Evolutionary conservation across 1,140 invertebrate genomes (phyloP).

Genomic region (Brachionus koreanus): DNA sequence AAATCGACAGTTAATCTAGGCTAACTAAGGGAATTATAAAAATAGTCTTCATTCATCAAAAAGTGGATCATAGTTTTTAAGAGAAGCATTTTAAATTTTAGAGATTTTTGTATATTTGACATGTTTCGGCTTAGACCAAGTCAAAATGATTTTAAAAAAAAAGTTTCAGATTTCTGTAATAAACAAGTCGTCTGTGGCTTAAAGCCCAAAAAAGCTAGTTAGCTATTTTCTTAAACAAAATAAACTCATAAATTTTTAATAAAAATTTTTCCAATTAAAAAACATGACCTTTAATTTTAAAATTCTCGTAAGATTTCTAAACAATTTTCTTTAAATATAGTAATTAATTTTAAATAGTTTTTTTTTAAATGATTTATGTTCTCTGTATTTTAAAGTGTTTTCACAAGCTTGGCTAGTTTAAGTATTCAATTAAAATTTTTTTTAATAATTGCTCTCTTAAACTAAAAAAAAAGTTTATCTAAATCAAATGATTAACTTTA

Average conservation of each 20-base stretch:
- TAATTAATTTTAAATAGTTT: background rate
- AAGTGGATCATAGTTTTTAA: background rate
- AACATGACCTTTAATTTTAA: background rate
- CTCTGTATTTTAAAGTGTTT: background rate
- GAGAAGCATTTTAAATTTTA: background rate
- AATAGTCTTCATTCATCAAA: background rate
- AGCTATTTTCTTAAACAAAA: no score
- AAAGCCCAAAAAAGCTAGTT: no score
- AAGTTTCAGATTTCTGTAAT: background rate
- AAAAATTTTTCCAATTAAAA: background rate
- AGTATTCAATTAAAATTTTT: background rate
- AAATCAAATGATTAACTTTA: background rate
- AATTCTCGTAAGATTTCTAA: background rate
- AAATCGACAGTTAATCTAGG: background rate
- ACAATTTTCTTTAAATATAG: background rate
- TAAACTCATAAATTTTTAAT: background rate
- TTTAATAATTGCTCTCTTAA: background rate
- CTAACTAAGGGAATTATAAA: background rate
- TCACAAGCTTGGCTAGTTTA: background rate
- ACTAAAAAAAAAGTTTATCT: background rate
- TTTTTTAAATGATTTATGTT: background rate
- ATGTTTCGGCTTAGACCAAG: background rate
- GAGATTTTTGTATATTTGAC: background rate
- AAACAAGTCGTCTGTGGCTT: background rate
- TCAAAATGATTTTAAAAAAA: background rate